Evolutionary conservation across 2,888 invertebrate species (phyloP).

Genomic region (Andrena bucephala): DNA sequence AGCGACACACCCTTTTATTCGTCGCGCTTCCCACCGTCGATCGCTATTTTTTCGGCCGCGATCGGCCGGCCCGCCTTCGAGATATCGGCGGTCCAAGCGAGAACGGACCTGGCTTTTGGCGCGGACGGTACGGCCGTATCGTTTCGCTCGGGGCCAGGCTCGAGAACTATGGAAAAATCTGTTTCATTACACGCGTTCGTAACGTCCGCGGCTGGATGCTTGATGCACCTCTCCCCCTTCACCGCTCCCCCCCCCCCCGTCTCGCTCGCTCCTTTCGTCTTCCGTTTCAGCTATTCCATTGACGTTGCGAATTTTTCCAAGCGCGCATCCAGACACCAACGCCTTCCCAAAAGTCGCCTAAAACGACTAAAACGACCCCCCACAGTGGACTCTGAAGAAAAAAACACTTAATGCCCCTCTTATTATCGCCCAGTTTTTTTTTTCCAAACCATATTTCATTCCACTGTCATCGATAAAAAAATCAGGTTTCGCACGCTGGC

Average conservation of each 20-base stretch:
- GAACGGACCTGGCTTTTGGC: not conserved
- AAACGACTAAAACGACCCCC: not conserved
- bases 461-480: slow-evolving; percentile 24
- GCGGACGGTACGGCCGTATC: slow-evolving; percentile 60
- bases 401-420: not conserved
- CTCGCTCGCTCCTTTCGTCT: not conserved
- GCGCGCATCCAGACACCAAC: not conserved
- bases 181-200: slow-evolving; percentile 72
- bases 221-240: slow-evolving; percentile 26
- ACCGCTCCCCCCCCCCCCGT: slow-evolving; percentile 12
- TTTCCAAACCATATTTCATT: slow-evolving; percentile 12
- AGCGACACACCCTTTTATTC: slow-evolving; percentile 39
- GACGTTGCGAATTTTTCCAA: not conserved
- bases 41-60: slow-evolving; percentile 7
- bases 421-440: slow-evolving; percentile 1
- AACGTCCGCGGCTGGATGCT: slow-evolving; percentile 35
- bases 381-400: not conserved
- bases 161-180: slow-evolving; percentile 73
- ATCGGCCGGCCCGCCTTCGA: not conserved
- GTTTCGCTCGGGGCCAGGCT: slow-evolving; percentile 64
- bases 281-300: not conserved
- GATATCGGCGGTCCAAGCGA: slow-evolving; percentile 6
- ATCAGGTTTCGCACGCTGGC: slow-evolving; percentile 63
- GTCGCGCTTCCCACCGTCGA: slow-evolving; percentile 27
- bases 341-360: not conserved